phyloP scores from a whole-genome alignment of 2,797 vertebrate genomes.

The Lacerta viridis region DNA sequence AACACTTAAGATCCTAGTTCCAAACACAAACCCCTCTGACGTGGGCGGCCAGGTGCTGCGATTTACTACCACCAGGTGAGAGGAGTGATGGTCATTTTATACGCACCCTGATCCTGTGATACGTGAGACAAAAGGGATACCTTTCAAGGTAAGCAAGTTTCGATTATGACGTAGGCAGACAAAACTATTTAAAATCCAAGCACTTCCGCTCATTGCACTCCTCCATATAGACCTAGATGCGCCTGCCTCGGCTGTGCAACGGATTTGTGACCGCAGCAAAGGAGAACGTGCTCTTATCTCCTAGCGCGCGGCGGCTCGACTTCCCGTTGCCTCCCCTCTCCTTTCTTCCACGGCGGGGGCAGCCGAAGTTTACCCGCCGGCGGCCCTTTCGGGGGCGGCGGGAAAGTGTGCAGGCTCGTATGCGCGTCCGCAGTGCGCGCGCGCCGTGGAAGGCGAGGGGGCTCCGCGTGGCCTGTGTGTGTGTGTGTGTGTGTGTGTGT shows the following conservation, averaged over 20 bases:
- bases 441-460: neutral
- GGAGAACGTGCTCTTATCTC: too few species aligned
- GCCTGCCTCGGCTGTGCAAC: neutral
- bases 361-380: neutral
- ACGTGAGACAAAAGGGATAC: neutral
- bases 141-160: neutral
- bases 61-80: neutral
- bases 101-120: neutral
- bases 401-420: neutral
- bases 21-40: neutral
- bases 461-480: neutral
- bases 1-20: neutral
- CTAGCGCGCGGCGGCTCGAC: neutral
- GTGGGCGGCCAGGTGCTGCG: neutral
- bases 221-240: too few species aligned
- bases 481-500: neutral
- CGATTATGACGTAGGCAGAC: neutral
- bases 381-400: neutral
- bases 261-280: neutral
- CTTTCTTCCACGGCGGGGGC: neutral
- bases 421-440: neutral
- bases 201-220: neutral
- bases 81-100: neutral
- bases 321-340: neutral
- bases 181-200: conserved; percentile 9